Base-by-base conservation (phyloP, 2,113 vertebrate species). In the Piprites chloris region DNA sequence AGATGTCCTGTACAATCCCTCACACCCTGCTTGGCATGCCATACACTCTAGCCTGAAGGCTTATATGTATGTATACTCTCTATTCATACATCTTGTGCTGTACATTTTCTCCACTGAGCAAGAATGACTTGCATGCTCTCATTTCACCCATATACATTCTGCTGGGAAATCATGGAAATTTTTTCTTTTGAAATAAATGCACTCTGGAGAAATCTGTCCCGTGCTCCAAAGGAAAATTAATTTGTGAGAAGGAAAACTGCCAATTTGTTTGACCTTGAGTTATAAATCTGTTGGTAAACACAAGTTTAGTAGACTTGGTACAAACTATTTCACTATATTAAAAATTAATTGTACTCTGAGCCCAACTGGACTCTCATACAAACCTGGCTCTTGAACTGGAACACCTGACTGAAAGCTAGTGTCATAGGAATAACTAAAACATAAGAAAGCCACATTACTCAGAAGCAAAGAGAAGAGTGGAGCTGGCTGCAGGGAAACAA, bases 251-350 rank as follows among this genome's bases (percentile, higher is more conserved):
- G 62, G 77, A 92, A 95, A 90, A 56, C 47, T 68, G 58, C 74
- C 69, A 87, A 92, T 73, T 44, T 13, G 63, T 95, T 85, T 77
- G 44, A 94, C 55, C 58, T 73, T 79, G 35, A 93, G 75, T 91
- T 92, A 52, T 95, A 86, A 91, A 96, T 77, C 83, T 95, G 63
- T 93, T 96, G 68, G 53, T 90, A 93, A 95, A 95, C 80, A 96
- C 62, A 73, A 69, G 72, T 74, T 72, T 42, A 44, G 67, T 59
- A 56, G 8, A 58, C 42, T 84, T 90, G 87, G 80, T 65, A 78
- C 37, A 39, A 91, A 89, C 59, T 74, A 42, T 58, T 95, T 84
- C 62, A 89, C 50, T 61, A 17, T 59, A 85, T 84, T 89, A 73
- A 95, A 95, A 90, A 84, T 44, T 22, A 47, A 67, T 22, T 90